These are phyloP conservation scores for Aurelia coerulea DNA, from an alignment of 30 jellyfish, hydroid and myxozoan species.

Conservation along the genomic window DNA sequence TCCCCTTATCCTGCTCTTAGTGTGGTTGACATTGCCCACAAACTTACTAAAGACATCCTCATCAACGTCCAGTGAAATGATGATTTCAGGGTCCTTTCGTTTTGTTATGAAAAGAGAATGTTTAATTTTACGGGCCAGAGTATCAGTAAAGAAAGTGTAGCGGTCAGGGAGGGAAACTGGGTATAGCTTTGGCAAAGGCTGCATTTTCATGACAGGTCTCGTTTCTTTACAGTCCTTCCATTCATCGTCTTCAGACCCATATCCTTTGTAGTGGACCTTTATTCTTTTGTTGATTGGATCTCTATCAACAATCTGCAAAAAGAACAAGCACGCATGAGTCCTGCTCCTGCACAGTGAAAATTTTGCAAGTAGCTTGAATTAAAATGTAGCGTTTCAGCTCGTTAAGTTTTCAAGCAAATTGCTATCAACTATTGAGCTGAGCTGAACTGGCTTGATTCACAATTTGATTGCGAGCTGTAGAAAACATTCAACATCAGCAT, in stretches of 20 bases:
- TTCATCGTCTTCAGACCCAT: not conserved
- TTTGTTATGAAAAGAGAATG: not conserved
- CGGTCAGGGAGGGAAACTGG: not conserved
- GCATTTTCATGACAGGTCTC: not conserved
- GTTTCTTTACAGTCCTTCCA: slow-evolving; percentile 10
- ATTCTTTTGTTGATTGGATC: not conserved
- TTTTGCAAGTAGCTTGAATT: no score
- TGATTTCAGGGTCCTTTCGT: slow-evolving; percentile 10
- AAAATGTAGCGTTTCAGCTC: no score
- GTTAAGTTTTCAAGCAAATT: no score
- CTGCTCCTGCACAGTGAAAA: no score
- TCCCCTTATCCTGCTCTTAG: no score
- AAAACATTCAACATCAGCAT: no score
- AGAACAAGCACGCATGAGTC: no score
- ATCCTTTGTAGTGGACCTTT: slow-evolving; percentile 21
- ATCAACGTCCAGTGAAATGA: slow-evolving; percentile 1
- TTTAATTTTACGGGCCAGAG: not conserved
- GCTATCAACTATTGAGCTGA: no score
- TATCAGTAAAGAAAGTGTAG: not conserved
- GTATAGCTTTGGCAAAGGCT: no score
- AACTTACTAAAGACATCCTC: not conserved
- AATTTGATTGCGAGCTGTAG: no score
- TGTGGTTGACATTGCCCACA: no score
- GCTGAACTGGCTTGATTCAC: no score
- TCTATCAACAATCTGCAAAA: slow-evolving; percentile 1